These are phyloP conservation scores for Ceyx cyanopectus DNA, from an alignment of 2,113 vertebrate genomes.

Conservation along the genomic window DNA sequence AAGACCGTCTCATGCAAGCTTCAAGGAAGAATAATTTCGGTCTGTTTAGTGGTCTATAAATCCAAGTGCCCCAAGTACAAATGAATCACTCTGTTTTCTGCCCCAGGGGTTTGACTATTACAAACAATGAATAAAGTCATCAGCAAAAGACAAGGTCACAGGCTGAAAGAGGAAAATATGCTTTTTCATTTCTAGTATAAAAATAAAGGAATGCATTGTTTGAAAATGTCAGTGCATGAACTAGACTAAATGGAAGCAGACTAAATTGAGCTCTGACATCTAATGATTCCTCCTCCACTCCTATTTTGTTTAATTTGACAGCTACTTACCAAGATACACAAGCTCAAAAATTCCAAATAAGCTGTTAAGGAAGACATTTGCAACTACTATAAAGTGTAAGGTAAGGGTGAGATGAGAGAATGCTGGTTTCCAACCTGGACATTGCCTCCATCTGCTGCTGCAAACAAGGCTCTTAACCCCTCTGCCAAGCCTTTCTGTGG, in stretches of 20 bases:
- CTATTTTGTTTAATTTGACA: slow-evolving; percentile 56
- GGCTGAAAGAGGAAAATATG: slow-evolving; percentile 61
- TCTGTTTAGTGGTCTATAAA: slow-evolving; percentile 66
- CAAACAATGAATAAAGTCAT: slow-evolving; percentile 75
- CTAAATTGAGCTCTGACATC: slow-evolving; percentile 44
- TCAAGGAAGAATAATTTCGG: slow-evolving; percentile 58
- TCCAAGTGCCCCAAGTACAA: slow-evolving; percentile 57
- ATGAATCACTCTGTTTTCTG: slow-evolving; percentile 70
- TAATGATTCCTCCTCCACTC: slow-evolving; percentile 17
- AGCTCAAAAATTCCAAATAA: slow-evolving; percentile 19
- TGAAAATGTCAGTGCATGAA: slow-evolving; percentile 66
- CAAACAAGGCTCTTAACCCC: not conserved
- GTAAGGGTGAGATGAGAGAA: not conserved
- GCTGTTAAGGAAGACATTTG: not conserved
- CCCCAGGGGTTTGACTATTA: slow-evolving; percentile 56
- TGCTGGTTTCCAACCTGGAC: fast-evolving
- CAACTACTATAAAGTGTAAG: not conserved
- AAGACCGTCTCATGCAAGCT: slow-evolving; percentile 45
- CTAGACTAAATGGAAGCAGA: slow-evolving; percentile 62
- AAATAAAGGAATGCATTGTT: slow-evolving; percentile 62
- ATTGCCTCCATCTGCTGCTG: not conserved
- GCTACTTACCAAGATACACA: slow-evolving; percentile 18
- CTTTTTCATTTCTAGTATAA: slow-evolving; percentile 62
- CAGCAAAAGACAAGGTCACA: slow-evolving; percentile 43
- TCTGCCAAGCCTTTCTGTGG: not conserved